Evolutionary conservation across 2,113 vertebrate species (phyloP).

Genomic region (Manacus vitellinus): DNA sequence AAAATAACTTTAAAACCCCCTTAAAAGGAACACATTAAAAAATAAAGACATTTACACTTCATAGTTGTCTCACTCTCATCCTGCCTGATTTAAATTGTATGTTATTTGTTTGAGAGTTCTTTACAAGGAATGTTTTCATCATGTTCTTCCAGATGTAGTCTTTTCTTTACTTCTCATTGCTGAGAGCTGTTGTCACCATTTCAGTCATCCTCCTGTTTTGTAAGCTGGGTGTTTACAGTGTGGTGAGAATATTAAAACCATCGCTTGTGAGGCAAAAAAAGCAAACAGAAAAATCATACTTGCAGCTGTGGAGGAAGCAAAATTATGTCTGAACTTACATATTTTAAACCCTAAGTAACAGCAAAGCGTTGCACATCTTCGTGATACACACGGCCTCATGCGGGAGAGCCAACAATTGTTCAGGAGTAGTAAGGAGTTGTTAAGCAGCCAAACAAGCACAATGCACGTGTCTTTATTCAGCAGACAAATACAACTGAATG

Average conservation of each 20-base stretch:
- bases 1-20: background rate
- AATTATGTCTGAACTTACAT: slow-evolving; percentile 15
- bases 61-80: background rate
- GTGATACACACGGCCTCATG: background rate
- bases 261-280: background rate
- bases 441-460: background rate
- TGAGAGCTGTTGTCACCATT: slow-evolving; percentile 30
- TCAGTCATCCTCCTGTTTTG: slow-evolving; percentile 48
- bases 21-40: background rate
- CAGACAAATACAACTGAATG: background rate
- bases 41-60: background rate
- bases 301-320: slow-evolving; percentile 36
- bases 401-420: background rate
- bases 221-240: slow-evolving; percentile 49
- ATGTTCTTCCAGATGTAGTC: background rate
- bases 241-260: slow-evolving; percentile 41
- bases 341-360: slow-evolving; percentile 54
- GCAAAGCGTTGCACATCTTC: background rate
- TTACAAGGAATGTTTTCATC: background rate
- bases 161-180: background rate
- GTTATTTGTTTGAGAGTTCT: background rate
- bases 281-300: slow-evolving; percentile 32
- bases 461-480: background rate
- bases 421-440: background rate
- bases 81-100: background rate